Conservation (phyloP, 1,140 invertebrate genomes). For the Homarus americanus region DNA sequence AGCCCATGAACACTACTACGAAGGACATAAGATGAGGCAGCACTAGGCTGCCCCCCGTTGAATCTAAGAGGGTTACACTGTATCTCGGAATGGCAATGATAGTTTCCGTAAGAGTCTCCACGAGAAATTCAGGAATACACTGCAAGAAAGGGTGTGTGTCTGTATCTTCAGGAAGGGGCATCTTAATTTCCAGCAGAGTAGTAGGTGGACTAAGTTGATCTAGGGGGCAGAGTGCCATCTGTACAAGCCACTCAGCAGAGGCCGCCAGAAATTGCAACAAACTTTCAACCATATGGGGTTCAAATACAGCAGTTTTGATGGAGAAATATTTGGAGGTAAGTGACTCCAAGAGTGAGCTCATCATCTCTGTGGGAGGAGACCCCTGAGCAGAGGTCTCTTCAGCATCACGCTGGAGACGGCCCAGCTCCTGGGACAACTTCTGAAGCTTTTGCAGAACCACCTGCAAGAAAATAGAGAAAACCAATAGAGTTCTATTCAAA, state of each 20-base stretch:
- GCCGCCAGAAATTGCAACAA: slow-evolving; percentile 88
- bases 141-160: slow-evolving; percentile 79
- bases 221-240: slow-evolving; percentile 80
- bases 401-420: slow-evolving; percentile 84
- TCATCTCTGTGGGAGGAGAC: slow-evolving; percentile 81
- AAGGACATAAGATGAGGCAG: slow-evolving; percentile 86
- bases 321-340: slow-evolving; percentile 81
- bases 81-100: slow-evolving; percentile 86
- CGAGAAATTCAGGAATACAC: slow-evolving; percentile 93
- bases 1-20: slow-evolving; percentile 85
- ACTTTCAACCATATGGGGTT: slow-evolving; percentile 84
- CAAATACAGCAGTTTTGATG: slow-evolving; percentile 84
- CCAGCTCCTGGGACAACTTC: slow-evolving; percentile 84
- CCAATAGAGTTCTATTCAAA: neutral
- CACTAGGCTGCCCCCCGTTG: slow-evolving; percentile 81
- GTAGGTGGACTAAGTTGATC: slow-evolving; percentile 79
- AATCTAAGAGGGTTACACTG: slow-evolving; percentile 83
- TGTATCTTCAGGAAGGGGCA: slow-evolving; percentile 84
- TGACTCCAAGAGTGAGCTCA: slow-evolving; percentile 83
- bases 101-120: slow-evolving; percentile 91
- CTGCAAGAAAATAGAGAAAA: slow-evolving; percentile 66
- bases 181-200: slow-evolving; percentile 81
- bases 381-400: slow-evolving; percentile 79
- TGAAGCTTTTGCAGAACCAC: slow-evolving; percentile 73
- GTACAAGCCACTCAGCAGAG: slow-evolving; percentile 90